phyloP scores from a whole-genome alignment of 2,888 invertebrate species.

The Exephanes ischioxanthus region DNA sequence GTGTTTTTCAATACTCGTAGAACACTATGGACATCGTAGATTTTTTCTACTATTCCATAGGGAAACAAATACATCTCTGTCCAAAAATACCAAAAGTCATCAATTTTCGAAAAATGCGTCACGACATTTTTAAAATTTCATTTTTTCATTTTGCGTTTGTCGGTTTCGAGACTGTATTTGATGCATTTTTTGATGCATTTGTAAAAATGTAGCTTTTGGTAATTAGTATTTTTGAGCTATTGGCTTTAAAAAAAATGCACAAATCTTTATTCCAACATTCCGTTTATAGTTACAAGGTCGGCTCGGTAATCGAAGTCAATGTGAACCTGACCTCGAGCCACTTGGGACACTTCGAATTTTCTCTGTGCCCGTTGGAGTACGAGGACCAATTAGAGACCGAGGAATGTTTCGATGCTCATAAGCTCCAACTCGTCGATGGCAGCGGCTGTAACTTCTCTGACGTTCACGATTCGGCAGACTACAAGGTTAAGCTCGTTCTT shows the following conservation, averaged over 20 bases:
- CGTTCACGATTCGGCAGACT: constrained; percentile 61
- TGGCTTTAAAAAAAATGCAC: neutral
- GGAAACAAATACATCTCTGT: too few species aligned
- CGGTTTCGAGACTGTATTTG: neutral
- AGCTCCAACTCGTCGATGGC: constrained; percentile 80
- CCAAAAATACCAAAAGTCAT: too few species aligned
- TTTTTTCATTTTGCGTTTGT: neutral
- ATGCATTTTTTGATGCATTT: too few species aligned
- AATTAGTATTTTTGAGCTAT: neutral
- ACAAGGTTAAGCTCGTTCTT: constrained; percentile 79
- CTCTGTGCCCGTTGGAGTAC: constrained; percentile 85
- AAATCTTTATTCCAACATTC: neutral
- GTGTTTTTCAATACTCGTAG: neutral
- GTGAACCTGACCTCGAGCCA: constrained; percentile 85
- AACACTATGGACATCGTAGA: too few species aligned
- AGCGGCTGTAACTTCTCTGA: constrained; percentile 77
- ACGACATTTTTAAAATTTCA: too few species aligned
- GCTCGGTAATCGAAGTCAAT: constrained; percentile 78
- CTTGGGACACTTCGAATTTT: constrained; percentile 85
- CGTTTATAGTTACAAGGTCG: constrained; percentile 78
- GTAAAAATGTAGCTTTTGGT: neutral
- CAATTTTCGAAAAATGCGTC: too few species aligned
- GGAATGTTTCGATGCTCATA: constrained; percentile 85
- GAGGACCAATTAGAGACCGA: constrained; percentile 85
- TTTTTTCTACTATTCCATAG: too few species aligned